These are phyloP conservation scores for Portunus trituberculatus DNA, from an alignment of 1,140 invertebrate species.

Conservation along the genomic window DNA sequence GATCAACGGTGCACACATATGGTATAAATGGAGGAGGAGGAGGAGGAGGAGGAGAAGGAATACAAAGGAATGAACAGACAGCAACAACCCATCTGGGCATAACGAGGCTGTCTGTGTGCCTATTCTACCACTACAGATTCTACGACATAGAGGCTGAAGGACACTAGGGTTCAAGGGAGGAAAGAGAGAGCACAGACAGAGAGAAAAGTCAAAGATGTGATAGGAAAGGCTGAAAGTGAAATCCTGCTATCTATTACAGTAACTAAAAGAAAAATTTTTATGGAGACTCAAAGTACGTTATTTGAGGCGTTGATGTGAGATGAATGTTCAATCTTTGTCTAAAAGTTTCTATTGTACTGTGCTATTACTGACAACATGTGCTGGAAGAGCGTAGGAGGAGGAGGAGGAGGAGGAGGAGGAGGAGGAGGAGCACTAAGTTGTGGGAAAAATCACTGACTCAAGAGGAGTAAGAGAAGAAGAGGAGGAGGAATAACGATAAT, in stretches of 20 bases:
- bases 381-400: neutral
- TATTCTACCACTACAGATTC: no score
- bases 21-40: no score
- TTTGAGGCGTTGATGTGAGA: neutral
- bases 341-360: no score
- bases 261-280: no score
- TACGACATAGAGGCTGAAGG: no score
- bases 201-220: neutral
- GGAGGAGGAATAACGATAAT: neutral
- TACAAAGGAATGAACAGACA: no score
- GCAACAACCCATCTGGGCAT: no score
- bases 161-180: neutral
- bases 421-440: neutral
- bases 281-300: neutral
- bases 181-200: neutral
- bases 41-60: no score
- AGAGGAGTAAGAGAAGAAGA: no score
- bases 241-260: neutral
- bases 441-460: neutral
- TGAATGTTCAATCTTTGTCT: no score
- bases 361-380: neutral
- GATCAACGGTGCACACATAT: no score
- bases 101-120: no score
- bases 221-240: neutral
- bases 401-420: neutral